phyloP scores from a whole-genome alignment of 2,113 vertebrate genomes.

The Albula goreensis region DNA sequence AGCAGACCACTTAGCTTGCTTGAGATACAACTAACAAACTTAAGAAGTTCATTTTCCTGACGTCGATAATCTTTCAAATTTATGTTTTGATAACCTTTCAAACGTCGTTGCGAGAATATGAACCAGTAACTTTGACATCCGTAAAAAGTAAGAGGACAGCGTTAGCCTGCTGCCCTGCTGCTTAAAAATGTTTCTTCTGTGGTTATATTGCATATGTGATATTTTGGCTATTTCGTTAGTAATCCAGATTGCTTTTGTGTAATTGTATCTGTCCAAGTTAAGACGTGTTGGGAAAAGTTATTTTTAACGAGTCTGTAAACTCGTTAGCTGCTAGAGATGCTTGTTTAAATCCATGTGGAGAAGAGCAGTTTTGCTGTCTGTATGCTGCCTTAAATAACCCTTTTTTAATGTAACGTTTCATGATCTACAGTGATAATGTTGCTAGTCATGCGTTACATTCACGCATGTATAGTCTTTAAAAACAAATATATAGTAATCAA shows the following conservation, averaged over 20 bases:
- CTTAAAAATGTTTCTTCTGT: background rate
- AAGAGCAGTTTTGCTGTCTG: background rate
- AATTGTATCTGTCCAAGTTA: background rate
- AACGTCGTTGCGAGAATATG: background rate
- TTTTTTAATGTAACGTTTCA: background rate
- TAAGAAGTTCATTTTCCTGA: background rate
- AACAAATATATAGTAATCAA: too few species aligned
- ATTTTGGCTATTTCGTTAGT: background rate
- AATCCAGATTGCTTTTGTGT: background rate
- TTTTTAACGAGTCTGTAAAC: background rate
- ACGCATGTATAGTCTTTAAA: too few species aligned
- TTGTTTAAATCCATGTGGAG: background rate
- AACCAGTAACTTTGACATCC: background rate
- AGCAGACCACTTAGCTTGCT: background rate
- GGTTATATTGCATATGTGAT: too few species aligned
- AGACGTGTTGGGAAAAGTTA: background rate
- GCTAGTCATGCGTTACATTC: too few species aligned
- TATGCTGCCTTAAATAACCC: background rate
- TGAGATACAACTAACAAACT: background rate
- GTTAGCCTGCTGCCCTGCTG: background rate
- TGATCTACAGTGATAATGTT: background rate
- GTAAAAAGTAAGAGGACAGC: background rate
- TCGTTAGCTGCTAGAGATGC: background rate
- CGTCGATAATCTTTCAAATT: background rate
- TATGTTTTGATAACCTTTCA: background rate